Percentiles rank a stretch among this genome's conserved stretches.
phyloP scores from a whole-genome alignment of 2,113 vertebrate species.

The Riparia riparia region DNA sequence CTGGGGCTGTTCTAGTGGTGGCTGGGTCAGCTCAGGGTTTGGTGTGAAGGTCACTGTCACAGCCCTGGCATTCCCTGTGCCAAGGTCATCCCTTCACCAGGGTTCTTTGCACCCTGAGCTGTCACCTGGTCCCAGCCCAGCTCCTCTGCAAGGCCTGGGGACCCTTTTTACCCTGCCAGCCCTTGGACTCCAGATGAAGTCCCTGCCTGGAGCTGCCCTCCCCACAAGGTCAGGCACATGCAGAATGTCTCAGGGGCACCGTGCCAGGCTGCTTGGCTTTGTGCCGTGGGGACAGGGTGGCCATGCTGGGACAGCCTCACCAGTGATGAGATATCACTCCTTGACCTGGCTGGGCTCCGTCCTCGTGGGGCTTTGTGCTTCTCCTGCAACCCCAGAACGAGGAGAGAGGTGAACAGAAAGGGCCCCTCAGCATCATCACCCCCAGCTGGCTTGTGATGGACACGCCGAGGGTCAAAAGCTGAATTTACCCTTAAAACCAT shows the following conservation, averaged over 20 bases:
- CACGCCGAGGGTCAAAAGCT: neutral
- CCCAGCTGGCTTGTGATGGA: neutral
- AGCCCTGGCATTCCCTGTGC: neutral
- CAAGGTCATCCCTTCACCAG: neutral
- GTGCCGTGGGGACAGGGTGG: fast-evolving
- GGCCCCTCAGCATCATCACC: neutral
- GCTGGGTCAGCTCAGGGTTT: neutral
- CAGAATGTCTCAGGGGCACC: neutral
- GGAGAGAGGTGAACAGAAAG: neutral
- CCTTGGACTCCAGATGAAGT: neutral
- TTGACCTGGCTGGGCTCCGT: neutral
- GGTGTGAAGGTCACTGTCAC: neutral
- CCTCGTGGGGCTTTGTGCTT: neutral
- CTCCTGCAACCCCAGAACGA: neutral
- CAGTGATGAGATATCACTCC: neutral
- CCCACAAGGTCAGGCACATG: fast-evolving
- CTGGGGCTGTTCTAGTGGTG: neutral
- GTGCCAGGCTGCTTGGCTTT: neutral
- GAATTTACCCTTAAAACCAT: neutral
- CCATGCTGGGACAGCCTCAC: neutral
- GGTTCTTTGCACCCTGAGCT: neutral
- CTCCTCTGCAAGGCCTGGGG: neutral
- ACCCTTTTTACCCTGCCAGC: neutral
- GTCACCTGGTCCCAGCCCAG: neutral
- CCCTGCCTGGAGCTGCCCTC: neutral